Conservation (phyloP, 2,113 vertebrate genomes). For the Anser cygnoides region DNA sequence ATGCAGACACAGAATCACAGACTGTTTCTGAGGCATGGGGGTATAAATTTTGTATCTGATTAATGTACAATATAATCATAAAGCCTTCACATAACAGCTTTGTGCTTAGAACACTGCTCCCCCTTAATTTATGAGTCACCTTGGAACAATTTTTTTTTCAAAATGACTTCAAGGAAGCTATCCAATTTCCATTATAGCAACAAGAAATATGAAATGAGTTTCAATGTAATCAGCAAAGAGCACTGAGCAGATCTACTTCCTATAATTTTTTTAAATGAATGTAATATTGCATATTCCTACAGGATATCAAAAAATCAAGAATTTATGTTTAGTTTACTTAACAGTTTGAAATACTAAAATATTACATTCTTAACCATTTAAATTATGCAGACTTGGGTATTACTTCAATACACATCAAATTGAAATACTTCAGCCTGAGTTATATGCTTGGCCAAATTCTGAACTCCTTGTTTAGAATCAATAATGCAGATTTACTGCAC, state of each 20-base stretch:
- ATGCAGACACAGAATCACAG: not conserved
- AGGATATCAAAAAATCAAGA: not conserved
- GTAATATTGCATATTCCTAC: not conserved
- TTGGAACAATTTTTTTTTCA: not conserved
- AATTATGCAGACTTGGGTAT: not conserved
- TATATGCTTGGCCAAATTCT: not conserved
- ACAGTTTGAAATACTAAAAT: not conserved
- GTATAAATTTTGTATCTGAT: not conserved
- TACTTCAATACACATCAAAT: not conserved
- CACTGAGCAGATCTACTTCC: not conserved
- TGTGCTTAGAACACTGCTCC: not conserved
- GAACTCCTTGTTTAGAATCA: not conserved
- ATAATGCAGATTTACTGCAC: not conserved
- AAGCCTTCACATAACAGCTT: not conserved
- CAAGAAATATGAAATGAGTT: conserved; percentile 4
- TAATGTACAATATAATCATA: not conserved
- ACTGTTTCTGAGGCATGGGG: not conserved
- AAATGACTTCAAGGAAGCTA: not conserved
- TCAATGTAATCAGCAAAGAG: not conserved
- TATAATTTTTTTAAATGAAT: not conserved
- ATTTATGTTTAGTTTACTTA: not conserved
- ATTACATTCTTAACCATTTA: not conserved
- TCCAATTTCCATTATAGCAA: conserved; percentile 6
- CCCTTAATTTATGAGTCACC: not conserved
- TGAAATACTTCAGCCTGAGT: not conserved